Evolutionary conservation across 2,888 invertebrate genomes (phyloP).

Genomic region (Drosophila phalerata): DNA sequence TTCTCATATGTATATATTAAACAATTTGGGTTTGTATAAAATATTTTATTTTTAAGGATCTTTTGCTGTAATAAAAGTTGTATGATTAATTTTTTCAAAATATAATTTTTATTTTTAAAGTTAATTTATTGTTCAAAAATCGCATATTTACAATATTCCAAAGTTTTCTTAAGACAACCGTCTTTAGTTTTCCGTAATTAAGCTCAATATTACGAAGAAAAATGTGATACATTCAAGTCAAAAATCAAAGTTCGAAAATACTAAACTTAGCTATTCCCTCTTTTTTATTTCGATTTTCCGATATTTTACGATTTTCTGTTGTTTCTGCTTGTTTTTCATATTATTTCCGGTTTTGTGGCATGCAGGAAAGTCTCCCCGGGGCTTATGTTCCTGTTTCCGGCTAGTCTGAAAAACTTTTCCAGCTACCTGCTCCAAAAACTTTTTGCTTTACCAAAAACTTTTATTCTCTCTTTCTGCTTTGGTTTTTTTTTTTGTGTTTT

Average conservation of each 20-base stretch:
- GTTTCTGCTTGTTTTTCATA: slow-evolving; percentile 42
- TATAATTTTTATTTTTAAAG: no score
- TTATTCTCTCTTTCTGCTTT: slow-evolving; percentile 22
- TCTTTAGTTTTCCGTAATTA: no score
- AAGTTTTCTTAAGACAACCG: no score
- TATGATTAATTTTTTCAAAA: no score
- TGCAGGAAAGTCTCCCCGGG: slow-evolving; percentile 47
- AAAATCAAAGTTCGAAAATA: no score
- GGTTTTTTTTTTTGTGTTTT: background rate
- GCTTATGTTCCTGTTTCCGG: slow-evolving; percentile 62
- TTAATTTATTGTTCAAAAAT: no score
- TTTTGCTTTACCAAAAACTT: slow-evolving; percentile 62
- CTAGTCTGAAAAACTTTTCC: slow-evolving; percentile 49
- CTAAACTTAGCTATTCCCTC: no score
- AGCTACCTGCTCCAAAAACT: slow-evolving; percentile 58
- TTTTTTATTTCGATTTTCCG: background rate
- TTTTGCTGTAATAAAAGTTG: no score
- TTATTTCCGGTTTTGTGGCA: slow-evolving; percentile 52
- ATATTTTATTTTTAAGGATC: no score
- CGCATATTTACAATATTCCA: no score
- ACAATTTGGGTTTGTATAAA: no score
- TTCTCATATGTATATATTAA: no score
- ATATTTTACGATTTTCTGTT: slow-evolving; percentile 6
- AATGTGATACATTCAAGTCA: background rate
- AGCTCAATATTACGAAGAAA: background rate